Percentiles rank a stretch among this genome's conserved stretches.
Conservation (phyloP, 2,113 vertebrate genomes). For the Scytalopus superciliaris region DNA sequence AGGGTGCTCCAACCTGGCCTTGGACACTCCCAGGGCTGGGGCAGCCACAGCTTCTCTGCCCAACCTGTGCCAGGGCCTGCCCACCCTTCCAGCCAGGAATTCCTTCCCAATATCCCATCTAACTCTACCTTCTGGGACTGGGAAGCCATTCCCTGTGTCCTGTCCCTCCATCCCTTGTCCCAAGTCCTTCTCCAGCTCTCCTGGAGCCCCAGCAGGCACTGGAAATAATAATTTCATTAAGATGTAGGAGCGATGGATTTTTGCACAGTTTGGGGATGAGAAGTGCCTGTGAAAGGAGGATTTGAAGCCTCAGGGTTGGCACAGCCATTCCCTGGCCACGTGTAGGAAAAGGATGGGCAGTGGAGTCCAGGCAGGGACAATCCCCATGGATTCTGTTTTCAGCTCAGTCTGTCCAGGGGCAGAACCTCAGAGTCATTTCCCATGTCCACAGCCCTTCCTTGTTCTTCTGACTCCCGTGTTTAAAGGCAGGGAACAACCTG, state of each 20-base stretch:
- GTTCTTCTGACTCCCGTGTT: not conserved
- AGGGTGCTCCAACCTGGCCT: not conserved
- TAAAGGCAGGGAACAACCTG: not conserved
- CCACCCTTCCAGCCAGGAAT: too few species aligned
- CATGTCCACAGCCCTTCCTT: accelerated
- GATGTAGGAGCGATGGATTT: not conserved
- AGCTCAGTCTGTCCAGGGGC: not conserved
- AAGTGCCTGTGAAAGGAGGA: not conserved
- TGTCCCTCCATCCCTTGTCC: not conserved
- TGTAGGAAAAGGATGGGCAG: not conserved
- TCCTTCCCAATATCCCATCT: not conserved
- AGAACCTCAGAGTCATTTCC: not conserved
- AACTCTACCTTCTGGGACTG: not conserved
- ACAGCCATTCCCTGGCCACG: not conserved
- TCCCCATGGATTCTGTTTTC: not conserved
- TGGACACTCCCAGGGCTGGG: not conserved
- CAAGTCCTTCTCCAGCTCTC: not conserved
- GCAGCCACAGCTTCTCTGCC: not conserved
- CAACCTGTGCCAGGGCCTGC: not conserved
- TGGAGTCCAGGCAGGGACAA: not conserved
- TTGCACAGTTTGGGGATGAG: not conserved
- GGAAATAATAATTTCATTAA: not conserved
- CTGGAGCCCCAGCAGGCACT: not conserved
- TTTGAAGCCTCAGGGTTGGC: not conserved
- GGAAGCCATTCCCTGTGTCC: not conserved